phyloP scores from a whole-genome alignment of 92 coral and sea anemone genomes.

The Virgularia gustaviana region DNA sequence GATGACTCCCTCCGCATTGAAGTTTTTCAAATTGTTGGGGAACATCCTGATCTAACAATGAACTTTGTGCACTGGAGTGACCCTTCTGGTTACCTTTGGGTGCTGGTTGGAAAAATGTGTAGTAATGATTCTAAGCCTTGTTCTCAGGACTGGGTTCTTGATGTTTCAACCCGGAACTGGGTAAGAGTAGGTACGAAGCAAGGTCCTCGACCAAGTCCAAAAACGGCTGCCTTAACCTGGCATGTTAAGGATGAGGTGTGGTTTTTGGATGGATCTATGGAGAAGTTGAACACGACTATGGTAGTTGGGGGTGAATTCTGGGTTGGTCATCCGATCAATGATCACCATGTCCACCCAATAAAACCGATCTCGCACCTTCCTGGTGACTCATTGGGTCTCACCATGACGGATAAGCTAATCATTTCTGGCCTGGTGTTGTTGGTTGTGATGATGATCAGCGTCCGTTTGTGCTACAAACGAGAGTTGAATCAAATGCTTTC shows the following conservation, averaged over 20 bases:
- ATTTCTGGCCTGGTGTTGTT: constrained; percentile 64
- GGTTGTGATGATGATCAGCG: constrained; percentile 58
- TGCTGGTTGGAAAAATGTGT: constrained; percentile 69
- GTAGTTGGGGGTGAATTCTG: constrained; percentile 72
- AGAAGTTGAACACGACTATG: constrained; percentile 51
- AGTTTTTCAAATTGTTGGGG: too few relatives aligned
- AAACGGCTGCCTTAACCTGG: constrained; percentile 71
- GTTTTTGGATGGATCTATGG: too few relatives aligned
- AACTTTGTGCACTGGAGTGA: constrained; percentile 56
- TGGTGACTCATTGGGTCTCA: constrained; percentile 77
- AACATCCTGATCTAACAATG: neutral
- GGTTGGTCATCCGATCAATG: constrained; percentile 58
- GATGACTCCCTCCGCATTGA: too few relatives aligned
- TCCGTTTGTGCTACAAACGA: constrained; percentile 72
- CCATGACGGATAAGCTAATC: constrained; percentile 66
- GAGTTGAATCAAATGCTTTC: constrained; percentile 61
- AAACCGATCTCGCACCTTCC: constrained; percentile 44
- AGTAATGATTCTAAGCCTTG: constrained; percentile 24
- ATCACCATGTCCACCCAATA: constrained; percentile 53
- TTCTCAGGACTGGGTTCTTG: constrained; percentile 68
- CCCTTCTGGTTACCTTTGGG: constrained; percentile 57
- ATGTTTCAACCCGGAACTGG: constrained; percentile 27
- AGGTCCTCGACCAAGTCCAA: constrained; percentile 63
- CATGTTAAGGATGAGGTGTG: constrained; percentile 55
- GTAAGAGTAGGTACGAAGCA: constrained; percentile 42